phyloP scores from a whole-genome alignment of 2,797 vertebrate species.

The Phoeniculus purpureus region DNA sequence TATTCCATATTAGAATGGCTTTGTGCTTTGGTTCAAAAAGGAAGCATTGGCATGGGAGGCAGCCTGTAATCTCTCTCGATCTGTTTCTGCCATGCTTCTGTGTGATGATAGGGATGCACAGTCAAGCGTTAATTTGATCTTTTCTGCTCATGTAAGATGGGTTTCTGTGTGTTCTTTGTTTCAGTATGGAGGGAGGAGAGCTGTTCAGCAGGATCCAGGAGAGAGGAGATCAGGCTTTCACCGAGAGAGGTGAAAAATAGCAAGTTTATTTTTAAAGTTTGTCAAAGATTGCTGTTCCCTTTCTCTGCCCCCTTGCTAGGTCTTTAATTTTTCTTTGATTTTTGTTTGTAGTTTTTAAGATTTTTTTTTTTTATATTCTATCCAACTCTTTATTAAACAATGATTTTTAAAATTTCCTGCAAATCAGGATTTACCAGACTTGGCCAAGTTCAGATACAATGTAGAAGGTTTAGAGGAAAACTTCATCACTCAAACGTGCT shows the following conservation, averaged over 20 bases:
- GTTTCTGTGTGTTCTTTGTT: conserved; percentile 17
- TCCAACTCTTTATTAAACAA: not conserved
- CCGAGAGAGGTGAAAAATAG: conserved; percentile 88
- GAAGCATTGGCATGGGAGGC: not conserved
- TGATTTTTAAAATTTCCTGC: not conserved
- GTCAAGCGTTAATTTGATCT: not conserved
- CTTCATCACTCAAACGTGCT: not conserved
- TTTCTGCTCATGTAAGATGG: not conserved
- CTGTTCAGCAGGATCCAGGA: conserved; percentile 96
- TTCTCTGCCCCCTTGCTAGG: not conserved
- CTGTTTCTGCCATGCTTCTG: not conserved
- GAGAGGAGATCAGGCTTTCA: conserved; percentile 97
- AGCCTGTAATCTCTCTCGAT: not conserved
- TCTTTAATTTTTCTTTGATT: not conserved
- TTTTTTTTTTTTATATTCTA: not conserved
- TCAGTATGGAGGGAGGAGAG: conserved; percentile 97
- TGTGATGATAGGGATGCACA: not conserved
- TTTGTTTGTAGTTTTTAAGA: not conserved
- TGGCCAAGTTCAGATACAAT: not conserved
- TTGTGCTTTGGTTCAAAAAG: not conserved
- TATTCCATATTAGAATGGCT: not conserved
- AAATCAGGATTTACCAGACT: not conserved
- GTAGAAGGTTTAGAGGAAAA: not conserved
- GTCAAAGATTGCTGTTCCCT: not conserved
- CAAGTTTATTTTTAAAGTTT: not conserved